Evolutionary conservation across 2,888 invertebrate genomes (phyloP).

Genomic region (Itoplectis maculator): DNA sequence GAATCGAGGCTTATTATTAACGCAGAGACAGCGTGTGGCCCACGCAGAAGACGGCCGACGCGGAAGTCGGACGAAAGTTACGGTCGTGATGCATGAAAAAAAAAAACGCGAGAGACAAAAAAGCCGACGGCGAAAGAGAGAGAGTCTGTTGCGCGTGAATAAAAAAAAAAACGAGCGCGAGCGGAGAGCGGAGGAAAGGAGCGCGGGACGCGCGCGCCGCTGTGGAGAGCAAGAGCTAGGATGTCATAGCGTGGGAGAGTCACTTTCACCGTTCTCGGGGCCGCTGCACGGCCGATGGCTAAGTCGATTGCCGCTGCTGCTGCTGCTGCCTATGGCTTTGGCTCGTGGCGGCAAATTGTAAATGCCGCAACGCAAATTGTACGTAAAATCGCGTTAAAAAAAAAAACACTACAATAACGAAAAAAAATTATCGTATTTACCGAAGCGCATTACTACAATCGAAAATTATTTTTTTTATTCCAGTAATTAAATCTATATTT

Average conservation of each 20-base stretch:
- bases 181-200: conserved; percentile 23
- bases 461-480: not conserved
- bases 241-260: conserved; percentile 83
- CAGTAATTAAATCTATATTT: not conserved
- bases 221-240: conserved; percentile 72
- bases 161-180: conserved; percentile 35
- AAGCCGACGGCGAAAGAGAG: conserved; percentile 37
- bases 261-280: conserved; percentile 81
- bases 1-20: conserved; percentile 30
- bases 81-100: conserved; percentile 28
- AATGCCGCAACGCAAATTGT: conserved; percentile 9
- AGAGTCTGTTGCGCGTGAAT: conserved; percentile 38
- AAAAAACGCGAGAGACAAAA: conserved; percentile 21
- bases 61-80: conserved; percentile 62
- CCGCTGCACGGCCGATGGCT: conserved; percentile 54
- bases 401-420: not conserved
- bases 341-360: not conserved
- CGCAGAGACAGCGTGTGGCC: conserved; percentile 5
- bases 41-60: conserved; percentile 27
- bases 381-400: not conserved
- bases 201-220: conserved; percentile 67
- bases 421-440: too few species aligned
- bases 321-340: conserved; percentile 49
- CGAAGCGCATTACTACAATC: not conserved
- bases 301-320: not conserved